These are phyloP conservation scores for Plotosus lineatus DNA, from an alignment of 2,113 vertebrate species.

Conservation along the genomic window DNA sequence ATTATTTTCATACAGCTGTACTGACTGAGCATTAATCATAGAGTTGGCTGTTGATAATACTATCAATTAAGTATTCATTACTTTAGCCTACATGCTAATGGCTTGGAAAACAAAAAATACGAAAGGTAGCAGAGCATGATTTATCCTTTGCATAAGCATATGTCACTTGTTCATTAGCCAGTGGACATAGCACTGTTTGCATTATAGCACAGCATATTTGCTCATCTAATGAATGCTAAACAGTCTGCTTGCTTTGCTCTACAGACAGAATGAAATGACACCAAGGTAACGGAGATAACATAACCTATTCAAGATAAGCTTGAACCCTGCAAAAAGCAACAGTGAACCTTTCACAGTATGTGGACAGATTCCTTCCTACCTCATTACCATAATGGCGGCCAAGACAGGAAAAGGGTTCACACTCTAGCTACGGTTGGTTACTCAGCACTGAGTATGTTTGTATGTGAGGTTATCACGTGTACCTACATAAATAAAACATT, in stretches of 20 bases:
- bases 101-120: constrained; percentile 43
- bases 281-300: not conserved
- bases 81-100: constrained; percentile 53
- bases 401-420: not conserved
- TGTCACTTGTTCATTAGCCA: constrained; percentile 49
- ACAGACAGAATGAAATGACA: not conserved
- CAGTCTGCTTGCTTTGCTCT: constrained; percentile 33
- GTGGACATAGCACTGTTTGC: constrained; percentile 29
- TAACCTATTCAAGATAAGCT: not conserved
- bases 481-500: not conserved
- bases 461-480: not conserved
- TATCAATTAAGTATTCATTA: constrained; percentile 55
- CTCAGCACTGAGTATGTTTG: not conserved
- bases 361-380: not conserved
- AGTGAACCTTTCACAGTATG: not conserved
- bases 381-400: not conserved
- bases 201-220: constrained; percentile 14
- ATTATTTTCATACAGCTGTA: constrained; percentile 13
- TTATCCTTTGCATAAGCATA: constrained; percentile 48
- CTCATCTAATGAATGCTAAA: constrained; percentile 38
- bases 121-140: constrained; percentile 39
- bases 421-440: not conserved
- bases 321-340: not conserved
- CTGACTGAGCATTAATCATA: constrained; percentile 46
- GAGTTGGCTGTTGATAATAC: constrained; percentile 40